phyloP scores from a whole-genome alignment of 2,797 vertebrate genomes.

The Xerus rutilus region DNA sequence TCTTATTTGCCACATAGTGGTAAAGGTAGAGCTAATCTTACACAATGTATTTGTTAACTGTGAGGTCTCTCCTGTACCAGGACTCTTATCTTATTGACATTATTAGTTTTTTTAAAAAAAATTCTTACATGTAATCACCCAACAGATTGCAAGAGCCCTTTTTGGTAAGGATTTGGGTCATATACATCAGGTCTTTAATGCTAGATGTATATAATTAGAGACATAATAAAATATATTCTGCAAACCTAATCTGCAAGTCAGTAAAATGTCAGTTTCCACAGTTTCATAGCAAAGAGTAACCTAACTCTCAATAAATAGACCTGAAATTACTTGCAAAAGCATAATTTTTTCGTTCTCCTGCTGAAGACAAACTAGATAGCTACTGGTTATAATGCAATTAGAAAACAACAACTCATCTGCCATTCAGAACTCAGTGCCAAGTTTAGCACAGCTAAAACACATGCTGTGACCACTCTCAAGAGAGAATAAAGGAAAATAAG shows the following conservation, averaged over 20 bases:
- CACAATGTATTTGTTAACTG: not conserved
- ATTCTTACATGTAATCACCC: not conserved
- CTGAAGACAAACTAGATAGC: slow-evolving; percentile 41
- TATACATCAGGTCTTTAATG: not conserved
- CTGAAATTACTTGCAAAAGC: slow-evolving; percentile 1
- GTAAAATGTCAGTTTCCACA: slow-evolving; percentile 1
- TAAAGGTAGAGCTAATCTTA: not conserved
- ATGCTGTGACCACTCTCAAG: slow-evolving; percentile 57
- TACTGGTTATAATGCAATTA: slow-evolving; percentile 27
- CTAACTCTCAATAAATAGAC: not conserved
- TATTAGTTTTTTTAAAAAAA: not conserved
- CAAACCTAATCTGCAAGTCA: slow-evolving; percentile 46
- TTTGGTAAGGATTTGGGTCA: not conserved
- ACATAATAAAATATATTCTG: slow-evolving; percentile 37
- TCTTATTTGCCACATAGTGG: not conserved
- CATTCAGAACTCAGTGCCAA: slow-evolving; percentile 42
- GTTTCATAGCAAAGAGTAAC: not conserved
- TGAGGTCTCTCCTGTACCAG: not conserved
- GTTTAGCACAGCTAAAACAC: not conserved
- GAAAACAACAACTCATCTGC: slow-evolving; percentile 59
- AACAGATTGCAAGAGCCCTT: not conserved
- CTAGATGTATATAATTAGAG: slow-evolving; percentile 12
- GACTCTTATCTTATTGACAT: not conserved
- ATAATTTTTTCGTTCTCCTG: not conserved
- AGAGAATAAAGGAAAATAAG: slow-evolving; percentile 75